Evolutionary conservation across 2,797 vertebrate species (phyloP).

Genomic region (Enteromius argenteus): DNA sequence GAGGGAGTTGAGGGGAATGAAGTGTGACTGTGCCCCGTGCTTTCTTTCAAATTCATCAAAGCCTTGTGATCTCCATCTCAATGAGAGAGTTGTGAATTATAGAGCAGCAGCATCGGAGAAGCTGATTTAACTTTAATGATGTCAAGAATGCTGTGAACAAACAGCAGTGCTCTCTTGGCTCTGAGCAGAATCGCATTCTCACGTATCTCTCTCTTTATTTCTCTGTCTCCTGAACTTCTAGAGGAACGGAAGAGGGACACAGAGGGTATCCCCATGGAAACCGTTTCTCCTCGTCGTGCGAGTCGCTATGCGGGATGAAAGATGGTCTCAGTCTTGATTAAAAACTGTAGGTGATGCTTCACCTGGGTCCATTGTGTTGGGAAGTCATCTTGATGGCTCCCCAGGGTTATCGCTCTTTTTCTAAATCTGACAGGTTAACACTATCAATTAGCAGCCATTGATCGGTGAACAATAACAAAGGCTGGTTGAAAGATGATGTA

Average conservation of each 20-base stretch:
- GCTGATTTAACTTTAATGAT: constrained; percentile 54
- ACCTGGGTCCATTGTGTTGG: constrained; percentile 12
- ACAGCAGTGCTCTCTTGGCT: constrained; percentile 29
- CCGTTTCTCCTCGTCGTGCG: constrained; percentile 29
- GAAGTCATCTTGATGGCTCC: constrained; percentile 25
- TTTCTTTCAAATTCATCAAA: constrained; percentile 44
- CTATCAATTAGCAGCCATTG: constrained; percentile 53
- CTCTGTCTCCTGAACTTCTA: constrained; percentile 11
- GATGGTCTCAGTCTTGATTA: constrained; percentile 53
- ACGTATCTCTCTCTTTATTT: constrained; percentile 24
- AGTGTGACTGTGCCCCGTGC: constrained; percentile 23
- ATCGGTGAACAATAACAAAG: constrained; percentile 39
- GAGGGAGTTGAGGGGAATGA: constrained; percentile 13
- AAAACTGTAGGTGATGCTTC: constrained; percentile 43
- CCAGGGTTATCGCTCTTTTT: constrained; percentile 43
- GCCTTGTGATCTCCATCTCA: constrained; percentile 46
- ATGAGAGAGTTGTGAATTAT: constrained; percentile 52
- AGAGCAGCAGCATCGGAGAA: constrained; percentile 31
- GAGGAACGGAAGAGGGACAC: constrained; percentile 54
- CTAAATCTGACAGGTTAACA: constrained; percentile 51
- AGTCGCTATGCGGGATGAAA: constrained; percentile 49
- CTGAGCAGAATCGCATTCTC: constrained; percentile 5
- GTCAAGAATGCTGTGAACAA: constrained; percentile 55
- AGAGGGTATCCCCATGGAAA: constrained; percentile 60
- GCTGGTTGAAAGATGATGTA: constrained; percentile 23